These are phyloP conservation scores for Balanococcus diminutus DNA, from an alignment of 2,888 invertebrate genomes.

Conservation along the genomic window DNA sequence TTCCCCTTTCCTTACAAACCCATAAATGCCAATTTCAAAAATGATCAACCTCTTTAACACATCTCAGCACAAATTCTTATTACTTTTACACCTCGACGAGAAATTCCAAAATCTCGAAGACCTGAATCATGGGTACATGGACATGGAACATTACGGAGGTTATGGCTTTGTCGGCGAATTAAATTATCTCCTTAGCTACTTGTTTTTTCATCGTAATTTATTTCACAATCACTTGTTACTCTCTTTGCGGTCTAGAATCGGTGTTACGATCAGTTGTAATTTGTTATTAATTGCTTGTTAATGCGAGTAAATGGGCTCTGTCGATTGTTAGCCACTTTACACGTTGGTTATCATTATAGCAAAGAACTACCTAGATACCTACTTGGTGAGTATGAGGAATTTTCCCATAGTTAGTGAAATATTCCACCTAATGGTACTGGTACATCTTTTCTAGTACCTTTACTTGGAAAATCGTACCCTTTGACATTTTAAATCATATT, in stretches of 20 bases:
- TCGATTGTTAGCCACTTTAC: not conserved
- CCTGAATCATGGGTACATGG: not conserved
- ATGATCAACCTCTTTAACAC: no score
- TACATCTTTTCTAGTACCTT: no score
- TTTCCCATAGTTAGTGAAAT: conserved; percentile 24
- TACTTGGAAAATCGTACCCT: not conserved
- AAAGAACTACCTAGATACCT: not conserved
- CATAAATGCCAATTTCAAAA: no score
- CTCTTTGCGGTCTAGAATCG: conserved; percentile 33
- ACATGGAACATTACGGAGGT: not conserved
- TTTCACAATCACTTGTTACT: conserved; percentile 36
- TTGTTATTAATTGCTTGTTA: conserved; percentile 51
- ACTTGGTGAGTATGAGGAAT: not conserved
- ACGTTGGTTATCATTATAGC: not conserved
- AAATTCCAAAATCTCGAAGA: no score
- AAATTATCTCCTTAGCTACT: conserved; percentile 33
- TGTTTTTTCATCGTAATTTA: conserved; percentile 33
- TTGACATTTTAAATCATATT: not conserved
- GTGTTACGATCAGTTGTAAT: conserved; percentile 42
- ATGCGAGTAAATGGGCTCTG: conserved; percentile 11
- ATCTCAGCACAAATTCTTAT: no score
- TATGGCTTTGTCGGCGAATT: conserved; percentile 47
- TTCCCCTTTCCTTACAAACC: no score
- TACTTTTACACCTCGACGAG: no score
- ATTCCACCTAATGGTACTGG: not conserved